Percentiles rank a stretch among this genome's conserved stretches.
Conservation (phyloP, 2,888 invertebrate species). For the Alitta virens region DNA sequence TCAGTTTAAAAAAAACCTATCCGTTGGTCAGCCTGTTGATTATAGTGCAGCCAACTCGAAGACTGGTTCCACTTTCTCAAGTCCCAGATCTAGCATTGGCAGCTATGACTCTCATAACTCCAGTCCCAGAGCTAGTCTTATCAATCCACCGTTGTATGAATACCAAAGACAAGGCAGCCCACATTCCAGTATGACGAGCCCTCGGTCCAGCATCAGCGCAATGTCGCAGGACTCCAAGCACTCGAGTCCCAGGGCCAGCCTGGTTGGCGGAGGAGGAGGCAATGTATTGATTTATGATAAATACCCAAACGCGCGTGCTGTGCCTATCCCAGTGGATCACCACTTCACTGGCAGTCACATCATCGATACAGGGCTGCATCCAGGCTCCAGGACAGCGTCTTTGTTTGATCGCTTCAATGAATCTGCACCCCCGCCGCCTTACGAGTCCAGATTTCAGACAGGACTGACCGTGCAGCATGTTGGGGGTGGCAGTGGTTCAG, state of each 20-base stretch:
- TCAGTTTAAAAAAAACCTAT: too few relatives aligned
- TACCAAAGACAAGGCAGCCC: constrained; percentile 24
- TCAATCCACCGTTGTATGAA: constrained; percentile 26
- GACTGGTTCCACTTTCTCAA: constrained; percentile 19
- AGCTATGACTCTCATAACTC: constrained; percentile 30
- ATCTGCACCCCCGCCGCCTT: constrained; percentile 30
- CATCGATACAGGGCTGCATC: background rate
- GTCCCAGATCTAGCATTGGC: constrained; percentile 26
- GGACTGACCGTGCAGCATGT: constrained; percentile 1
- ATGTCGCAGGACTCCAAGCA: constrained; percentile 60
- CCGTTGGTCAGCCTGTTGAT: too few relatives aligned
- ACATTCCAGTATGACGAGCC: constrained; percentile 21
- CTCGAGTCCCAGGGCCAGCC: constrained; percentile 57
- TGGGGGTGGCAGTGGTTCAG: background rate
- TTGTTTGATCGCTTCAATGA: constrained; percentile 31
- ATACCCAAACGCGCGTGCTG: constrained; percentile 56
- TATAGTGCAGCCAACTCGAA: background rate
- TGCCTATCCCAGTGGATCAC: constrained; percentile 6
- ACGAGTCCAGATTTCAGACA: constrained; percentile 8
- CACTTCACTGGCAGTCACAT: background rate
- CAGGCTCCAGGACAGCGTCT: background rate
- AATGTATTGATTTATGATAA: constrained; percentile 34
- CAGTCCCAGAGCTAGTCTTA: constrained; percentile 17
- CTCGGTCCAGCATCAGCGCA: constrained; percentile 53
- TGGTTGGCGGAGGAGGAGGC: constrained; percentile 30